These are phyloP conservation scores for Catamblyrhynchus diadema DNA, from an alignment of 2,797 vertebrate genomes.

Conservation along the genomic window DNA sequence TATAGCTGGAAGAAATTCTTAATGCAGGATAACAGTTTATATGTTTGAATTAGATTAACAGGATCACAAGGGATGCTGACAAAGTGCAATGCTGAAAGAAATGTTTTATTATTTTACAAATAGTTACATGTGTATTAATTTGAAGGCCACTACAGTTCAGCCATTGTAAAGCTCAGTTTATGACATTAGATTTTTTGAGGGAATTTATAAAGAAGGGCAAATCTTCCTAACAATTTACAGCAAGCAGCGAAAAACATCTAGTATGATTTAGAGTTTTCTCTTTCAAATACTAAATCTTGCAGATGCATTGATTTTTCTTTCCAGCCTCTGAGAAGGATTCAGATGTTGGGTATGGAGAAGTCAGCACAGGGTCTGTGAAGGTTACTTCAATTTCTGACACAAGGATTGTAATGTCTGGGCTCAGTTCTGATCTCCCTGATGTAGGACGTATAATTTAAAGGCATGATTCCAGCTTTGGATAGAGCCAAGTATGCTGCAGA, in stretches of 20 bases:
- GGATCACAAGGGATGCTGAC: background rate
- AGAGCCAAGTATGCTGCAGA: background rate
- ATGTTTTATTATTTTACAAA: background rate
- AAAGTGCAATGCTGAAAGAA: background rate
- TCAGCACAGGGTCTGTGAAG: background rate
- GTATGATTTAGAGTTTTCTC: background rate
- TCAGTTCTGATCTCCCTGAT: background rate
- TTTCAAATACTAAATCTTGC: background rate
- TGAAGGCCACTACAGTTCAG: background rate
- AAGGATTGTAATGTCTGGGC: background rate
- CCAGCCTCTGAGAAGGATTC: background rate
- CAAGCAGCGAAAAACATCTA: background rate
- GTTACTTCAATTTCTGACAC: background rate
- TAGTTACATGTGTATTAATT: background rate
- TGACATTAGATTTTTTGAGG: background rate
- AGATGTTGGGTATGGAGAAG: background rate
- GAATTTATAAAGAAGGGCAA: background rate
- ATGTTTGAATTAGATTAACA: slow-evolving; percentile 19
- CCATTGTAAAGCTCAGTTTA: background rate
- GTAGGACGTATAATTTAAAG: background rate
- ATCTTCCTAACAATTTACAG: background rate
- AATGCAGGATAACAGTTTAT: background rate
- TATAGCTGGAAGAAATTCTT: background rate
- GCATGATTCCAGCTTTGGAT: background rate
- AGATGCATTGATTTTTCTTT: background rate